Base-by-base conservation (phyloP, 1,140 invertebrate species). In the Zaprionus inermis region DNA sequence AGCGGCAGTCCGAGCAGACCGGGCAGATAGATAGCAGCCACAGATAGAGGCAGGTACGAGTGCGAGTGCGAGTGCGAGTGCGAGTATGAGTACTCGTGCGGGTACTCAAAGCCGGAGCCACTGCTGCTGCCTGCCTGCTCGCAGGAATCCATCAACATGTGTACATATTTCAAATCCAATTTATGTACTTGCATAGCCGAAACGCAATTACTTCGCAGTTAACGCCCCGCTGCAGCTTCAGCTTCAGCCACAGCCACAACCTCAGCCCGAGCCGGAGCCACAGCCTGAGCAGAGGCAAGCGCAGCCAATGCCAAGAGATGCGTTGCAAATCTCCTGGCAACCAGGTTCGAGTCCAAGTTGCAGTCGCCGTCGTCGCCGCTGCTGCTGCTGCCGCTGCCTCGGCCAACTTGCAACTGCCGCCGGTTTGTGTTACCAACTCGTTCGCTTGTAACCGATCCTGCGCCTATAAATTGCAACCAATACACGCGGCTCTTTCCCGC, bases 121-220 rank as follows among this genome's bases (percentile, higher is more conserved):
- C 65, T 59, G 38, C 22, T 66, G 59, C n/a, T 54, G 44, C 6
- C 58, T 52, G 72, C 58, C 59, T 60, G 71, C 56, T 71, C 22
- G 64, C 32, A 82, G 82, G 83, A 86, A 86, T 86, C 82, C 82
- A 86, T 86, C 82, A 86, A 86, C 82, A 83, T 86, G 82, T 86
- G 82, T 86, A 86, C 82, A 86, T 88, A 86, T 86, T 86, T 86
- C 82, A 86, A 86, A 86, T 86, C 82, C 82, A 86, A 86, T 86
- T 86, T 88, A 86, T 86, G 82, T 86, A 86, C 82, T 86, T 88
- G 82, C 82, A 86, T 86, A 86, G 82, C 82, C 82, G 72, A 86
- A 88, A 88, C 82, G 82, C 82, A 86, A 86, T 86, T 86, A 86
- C 82, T 86, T 86, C 82, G 82, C 82, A 86, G 82, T 86, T 86